Evolutionary conservation across 2,113 vertebrate species (phyloP).

Genomic region (Hirundichthys speculiger): DNA sequence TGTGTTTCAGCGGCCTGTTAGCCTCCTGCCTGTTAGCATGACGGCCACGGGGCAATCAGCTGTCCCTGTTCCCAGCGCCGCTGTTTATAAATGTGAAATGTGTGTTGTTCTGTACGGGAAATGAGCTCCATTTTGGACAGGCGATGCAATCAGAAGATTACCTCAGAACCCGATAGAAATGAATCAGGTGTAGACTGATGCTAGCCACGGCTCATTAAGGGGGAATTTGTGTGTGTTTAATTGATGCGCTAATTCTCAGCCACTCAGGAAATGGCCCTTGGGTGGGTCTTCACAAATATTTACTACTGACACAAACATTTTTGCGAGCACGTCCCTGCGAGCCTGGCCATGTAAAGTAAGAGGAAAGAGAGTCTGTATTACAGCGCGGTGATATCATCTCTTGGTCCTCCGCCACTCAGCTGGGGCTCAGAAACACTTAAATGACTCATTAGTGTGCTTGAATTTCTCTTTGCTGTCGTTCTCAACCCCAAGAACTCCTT

Average conservation of each 20-base stretch:
- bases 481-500: slow-evolving; percentile 59
- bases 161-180: slow-evolving; percentile 67
- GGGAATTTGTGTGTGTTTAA: slow-evolving; percentile 68
- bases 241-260: slow-evolving; percentile 71
- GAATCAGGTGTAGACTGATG: slow-evolving; percentile 70
- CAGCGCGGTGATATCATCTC: slow-evolving; percentile 44
- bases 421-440: slow-evolving; percentile 52
- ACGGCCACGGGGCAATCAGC: slow-evolving; percentile 63
- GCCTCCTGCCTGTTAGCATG: slow-evolving; percentile 58
- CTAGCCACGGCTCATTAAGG: slow-evolving; percentile 73
- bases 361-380: slow-evolving; percentile 19
- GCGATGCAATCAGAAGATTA: slow-evolving; percentile 69
- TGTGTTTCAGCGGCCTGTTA: slow-evolving; percentile 54
- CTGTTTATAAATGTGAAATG: slow-evolving; percentile 74
- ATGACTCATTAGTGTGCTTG: slow-evolving; percentile 72
- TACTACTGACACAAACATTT: slow-evolving; percentile 72
- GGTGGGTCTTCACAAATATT: slow-evolving; percentile 81
- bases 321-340: slow-evolving; percentile 41
- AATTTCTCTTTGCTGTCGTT: slow-evolving; percentile 50
- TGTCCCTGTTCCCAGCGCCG: slow-evolving; percentile 61
- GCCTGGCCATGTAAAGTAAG: slow-evolving; percentile 33
- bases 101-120: slow-evolving; percentile 65
- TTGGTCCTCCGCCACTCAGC: slow-evolving; percentile 47
- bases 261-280: slow-evolving; percentile 78
- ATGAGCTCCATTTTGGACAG: slow-evolving; percentile 66